These are phyloP conservation scores for Bombus balteatus DNA, from an alignment of 1,140 invertebrate genomes.

Conservation along the genomic window DNA sequence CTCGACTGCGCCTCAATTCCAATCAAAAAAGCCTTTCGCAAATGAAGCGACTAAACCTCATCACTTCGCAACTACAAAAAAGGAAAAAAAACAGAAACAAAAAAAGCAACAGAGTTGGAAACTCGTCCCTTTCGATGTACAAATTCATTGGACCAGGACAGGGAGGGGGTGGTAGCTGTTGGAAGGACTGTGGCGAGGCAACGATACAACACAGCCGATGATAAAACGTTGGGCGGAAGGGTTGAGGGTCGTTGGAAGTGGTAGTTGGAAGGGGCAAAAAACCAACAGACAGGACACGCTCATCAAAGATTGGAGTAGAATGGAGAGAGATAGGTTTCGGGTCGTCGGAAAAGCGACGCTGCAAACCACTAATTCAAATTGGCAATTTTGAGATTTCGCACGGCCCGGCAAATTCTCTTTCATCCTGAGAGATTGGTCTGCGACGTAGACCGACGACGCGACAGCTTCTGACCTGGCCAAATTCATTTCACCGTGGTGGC, in stretches of 20 bases:
- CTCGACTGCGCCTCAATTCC: neutral
- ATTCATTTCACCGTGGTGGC: conserved; percentile 31
- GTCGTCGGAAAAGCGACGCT: conserved; percentile 6
- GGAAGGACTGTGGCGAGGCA: neutral
- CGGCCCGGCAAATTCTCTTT: conserved; percentile 8
- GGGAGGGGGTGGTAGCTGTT: neutral
- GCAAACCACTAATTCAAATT: conserved; percentile 48
- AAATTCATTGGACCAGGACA: neutral
- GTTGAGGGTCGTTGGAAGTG: neutral
- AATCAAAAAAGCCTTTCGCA: neutral
- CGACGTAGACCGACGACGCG: neutral
- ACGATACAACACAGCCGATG: neutral
- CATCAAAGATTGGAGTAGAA: conserved; percentile 29
- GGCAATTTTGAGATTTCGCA: conserved; percentile 50
- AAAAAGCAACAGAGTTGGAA: neutral
- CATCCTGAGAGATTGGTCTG: neutral
- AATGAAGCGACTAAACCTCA: neutral
- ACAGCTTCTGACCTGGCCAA: conserved; percentile 5
- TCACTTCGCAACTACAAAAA: neutral
- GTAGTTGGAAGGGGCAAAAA: neutral
- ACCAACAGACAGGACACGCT: conserved; percentile 23
- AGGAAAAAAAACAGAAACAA: neutral
- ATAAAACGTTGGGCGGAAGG: neutral
- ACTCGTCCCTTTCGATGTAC: neutral
- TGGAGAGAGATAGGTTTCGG: neutral